phyloP scores from a whole-genome alignment of 2,797 vertebrate genomes.

The Prunella strophiata region DNA sequence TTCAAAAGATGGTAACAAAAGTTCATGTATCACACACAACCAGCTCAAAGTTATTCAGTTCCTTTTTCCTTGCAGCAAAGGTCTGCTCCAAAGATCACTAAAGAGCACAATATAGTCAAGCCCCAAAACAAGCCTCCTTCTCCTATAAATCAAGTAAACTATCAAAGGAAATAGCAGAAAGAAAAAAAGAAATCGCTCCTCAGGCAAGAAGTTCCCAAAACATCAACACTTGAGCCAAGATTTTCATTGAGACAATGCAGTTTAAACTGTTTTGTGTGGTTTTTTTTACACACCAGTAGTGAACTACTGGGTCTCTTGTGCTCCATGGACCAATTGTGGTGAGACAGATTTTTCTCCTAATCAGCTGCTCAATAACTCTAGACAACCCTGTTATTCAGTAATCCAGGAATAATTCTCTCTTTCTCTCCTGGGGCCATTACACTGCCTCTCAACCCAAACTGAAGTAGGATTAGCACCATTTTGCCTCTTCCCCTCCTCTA shows the following conservation, averaged over 20 bases:
- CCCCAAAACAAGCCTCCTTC: background rate
- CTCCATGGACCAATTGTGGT: background rate
- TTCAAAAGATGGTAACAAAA: background rate
- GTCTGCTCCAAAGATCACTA: background rate
- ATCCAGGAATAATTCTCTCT: slow-evolving; percentile 38
- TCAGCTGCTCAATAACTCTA: slow-evolving; percentile 24
- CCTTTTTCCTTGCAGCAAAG: background rate
- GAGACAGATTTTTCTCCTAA: slow-evolving; percentile 31
- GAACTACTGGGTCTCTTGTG: background rate
- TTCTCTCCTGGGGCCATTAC: background rate
- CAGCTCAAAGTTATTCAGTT: background rate
- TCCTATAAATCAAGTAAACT: slow-evolving; percentile 19
- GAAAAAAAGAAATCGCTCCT: background rate
- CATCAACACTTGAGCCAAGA: background rate
- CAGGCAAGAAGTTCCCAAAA: background rate
- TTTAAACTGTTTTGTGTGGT: background rate
- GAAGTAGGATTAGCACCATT: slow-evolving; percentile 42
- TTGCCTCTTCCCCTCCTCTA: background rate
- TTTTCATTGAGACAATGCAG: background rate
- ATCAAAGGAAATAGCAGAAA: background rate
- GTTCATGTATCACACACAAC: background rate
- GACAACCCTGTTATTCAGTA: slow-evolving; percentile 41
- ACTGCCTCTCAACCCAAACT: slow-evolving; percentile 15
- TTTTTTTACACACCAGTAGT: background rate
- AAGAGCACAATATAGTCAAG: background rate